Base-by-base conservation (phyloP, 2,888 invertebrate species). In the Gari tellinella region DNA sequence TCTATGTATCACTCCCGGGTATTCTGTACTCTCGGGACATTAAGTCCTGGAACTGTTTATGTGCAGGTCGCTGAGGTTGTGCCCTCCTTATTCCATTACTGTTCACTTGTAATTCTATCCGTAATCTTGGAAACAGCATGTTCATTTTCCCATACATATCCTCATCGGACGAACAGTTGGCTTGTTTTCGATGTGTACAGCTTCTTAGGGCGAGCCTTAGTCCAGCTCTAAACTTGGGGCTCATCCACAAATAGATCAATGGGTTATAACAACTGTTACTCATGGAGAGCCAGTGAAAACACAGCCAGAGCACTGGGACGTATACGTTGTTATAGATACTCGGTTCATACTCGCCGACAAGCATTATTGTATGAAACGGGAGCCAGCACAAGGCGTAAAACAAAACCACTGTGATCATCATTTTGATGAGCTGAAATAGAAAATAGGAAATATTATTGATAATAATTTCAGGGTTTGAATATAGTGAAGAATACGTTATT, bases 341-440 rank as follows among this genome's bases (percentile, higher is more conserved):
- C 1, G 79, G 82, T 43, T 86, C 67, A 61, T 79, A 74, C 23
- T 86, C 84, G 10, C 84, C 83, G 1, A 81, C 67, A 12, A 86
- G 56, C 0, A 83, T 84, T 5, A 84, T 75, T 5, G 73, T 72
- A 60, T 86, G 86, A 7, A 84, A 63, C 12, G 86, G 86, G 3
- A 86, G 58, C 86, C 86, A 86, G 49, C 86, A 86, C 4, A 86
- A 55, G 8, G 86, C 84, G 68, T 84, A 86, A 70, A 81, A 83
- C 26, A 82, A 63, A 10, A 86, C 84, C 10, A 84, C 84, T 10
- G 84, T 84, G n/a, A 83, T 73, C 85, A 85, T 85, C 83, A 83
- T 85, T 48, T 74, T 70, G 25, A 85, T 83, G 69, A 83, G 72
- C 85, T 85, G 83, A 52, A 82, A 56, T 15, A 41, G 41, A 14